Percentiles rank a stretch among this genome's conserved stretches.
Evolutionary conservation across 1,140 invertebrate genomes (phyloP).

Genomic region (Anthonomus grandis): DNA sequence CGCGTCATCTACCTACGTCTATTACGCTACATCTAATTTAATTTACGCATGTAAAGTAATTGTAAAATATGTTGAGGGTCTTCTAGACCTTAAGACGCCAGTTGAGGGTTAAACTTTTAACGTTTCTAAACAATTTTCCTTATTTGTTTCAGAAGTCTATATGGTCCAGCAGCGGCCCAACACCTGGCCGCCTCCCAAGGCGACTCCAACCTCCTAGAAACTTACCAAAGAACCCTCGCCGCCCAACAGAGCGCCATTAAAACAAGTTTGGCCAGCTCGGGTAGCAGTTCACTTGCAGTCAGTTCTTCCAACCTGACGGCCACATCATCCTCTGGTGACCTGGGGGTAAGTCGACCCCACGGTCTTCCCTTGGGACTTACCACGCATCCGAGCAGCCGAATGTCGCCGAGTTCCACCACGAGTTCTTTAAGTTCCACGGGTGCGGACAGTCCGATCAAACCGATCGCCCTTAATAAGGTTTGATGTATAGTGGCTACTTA

Average conservation of each 20-base stretch:
- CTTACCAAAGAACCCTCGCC: conserved; percentile 57
- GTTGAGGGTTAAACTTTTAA: no score
- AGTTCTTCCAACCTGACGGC: conserved; percentile 1
- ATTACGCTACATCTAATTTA: no score
- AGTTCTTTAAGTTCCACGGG: conserved; percentile 39
- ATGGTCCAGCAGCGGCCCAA: conserved; percentile 53
- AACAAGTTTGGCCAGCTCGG: conserved; percentile 29
- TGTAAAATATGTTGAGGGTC: no score
- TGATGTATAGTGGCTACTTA: conserved; percentile 33
- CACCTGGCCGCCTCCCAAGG: conserved; percentile 53
- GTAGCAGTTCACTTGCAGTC: conserved; percentile 15
- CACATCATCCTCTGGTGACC: conserved; percentile 21
- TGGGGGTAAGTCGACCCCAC: background rate
- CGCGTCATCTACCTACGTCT: no score
- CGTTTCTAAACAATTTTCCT: no score
- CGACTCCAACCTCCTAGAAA: conserved; percentile 63
- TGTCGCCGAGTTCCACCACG: conserved; percentile 38
- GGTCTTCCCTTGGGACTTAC: conserved; percentile 39
- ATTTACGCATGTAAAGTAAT: no score
- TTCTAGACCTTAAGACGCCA: no score
- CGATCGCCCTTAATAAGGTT: conserved; percentile 48
- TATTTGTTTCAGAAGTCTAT: no score
- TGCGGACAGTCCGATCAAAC: conserved; percentile 46
- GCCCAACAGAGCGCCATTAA: conserved; percentile 43
- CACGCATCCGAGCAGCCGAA: conserved; percentile 41